phyloP scores from a whole-genome alignment of 2,888 invertebrate species.

The Fragum whitleyi region DNA sequence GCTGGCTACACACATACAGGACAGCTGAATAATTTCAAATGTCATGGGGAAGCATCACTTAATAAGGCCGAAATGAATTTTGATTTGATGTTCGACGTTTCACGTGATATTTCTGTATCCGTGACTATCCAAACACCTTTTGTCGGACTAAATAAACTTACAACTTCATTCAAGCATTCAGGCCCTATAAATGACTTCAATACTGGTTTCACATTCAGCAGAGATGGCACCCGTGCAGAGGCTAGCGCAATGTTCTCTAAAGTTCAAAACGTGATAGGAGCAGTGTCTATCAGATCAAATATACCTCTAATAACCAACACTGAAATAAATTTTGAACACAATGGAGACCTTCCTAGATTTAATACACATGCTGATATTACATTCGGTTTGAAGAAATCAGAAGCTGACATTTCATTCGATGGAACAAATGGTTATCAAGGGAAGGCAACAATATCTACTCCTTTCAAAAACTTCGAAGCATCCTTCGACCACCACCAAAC shows the following conservation, averaged over 20 bases:
- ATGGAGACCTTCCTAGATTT: not conserved
- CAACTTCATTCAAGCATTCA: slow-evolving; percentile 35
- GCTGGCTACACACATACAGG: slow-evolving; percentile 41
- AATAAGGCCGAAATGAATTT: slow-evolving; percentile 26
- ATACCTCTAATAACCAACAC: not conserved
- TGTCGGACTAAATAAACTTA: slow-evolving; percentile 27
- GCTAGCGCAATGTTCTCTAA: slow-evolving; percentile 31
- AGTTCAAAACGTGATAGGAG: slow-evolving; percentile 10
- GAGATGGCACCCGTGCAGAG: slow-evolving; percentile 28
- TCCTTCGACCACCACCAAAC: not conserved
- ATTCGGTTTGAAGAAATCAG: slow-evolving; percentile 17
- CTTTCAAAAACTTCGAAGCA: not conserved
- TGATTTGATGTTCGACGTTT: slow-evolving; percentile 32
- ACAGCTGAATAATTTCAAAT: slow-evolving; percentile 41
- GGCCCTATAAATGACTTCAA: slow-evolving; percentile 40
- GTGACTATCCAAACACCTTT: slow-evolving; percentile 39
- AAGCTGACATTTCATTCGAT: slow-evolving; percentile 34
- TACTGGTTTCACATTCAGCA: slow-evolving; percentile 21
- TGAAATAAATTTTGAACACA: not conserved
- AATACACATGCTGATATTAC: slow-evolving; percentile 33
- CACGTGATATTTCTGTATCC: slow-evolving; percentile 27
- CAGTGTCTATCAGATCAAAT: slow-evolving; percentile 25
- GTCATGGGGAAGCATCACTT: slow-evolving; percentile 30
- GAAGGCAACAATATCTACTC: slow-evolving; percentile 1
- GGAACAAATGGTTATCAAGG: slow-evolving; percentile 29